Conservation (phyloP, 2,113 vertebrate genomes). For the Rhadina sibilatrix region DNA sequence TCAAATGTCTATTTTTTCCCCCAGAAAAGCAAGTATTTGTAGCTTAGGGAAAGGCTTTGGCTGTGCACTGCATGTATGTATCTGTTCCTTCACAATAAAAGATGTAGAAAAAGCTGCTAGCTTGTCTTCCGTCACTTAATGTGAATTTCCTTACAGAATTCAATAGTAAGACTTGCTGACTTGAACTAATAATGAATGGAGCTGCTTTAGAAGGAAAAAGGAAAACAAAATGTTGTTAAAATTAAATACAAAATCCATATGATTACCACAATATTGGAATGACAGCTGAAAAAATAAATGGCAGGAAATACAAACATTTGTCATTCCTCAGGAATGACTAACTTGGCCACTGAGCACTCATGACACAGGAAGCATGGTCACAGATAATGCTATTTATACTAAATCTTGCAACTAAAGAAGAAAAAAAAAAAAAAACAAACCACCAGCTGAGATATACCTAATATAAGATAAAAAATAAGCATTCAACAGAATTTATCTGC, state of each 20-base stretch:
- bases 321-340: not conserved
- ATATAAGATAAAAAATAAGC: not conserved
- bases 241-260: not conserved
- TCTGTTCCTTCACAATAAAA: constrained; percentile 30
- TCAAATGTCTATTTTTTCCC: not conserved
- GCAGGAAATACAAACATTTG: not conserved
- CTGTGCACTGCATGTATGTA: not conserved
- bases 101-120: constrained; percentile 4
- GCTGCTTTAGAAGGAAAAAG: not conserved
- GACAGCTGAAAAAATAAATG: not conserved
- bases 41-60: constrained; percentile 33
- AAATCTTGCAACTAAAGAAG: not conserved
- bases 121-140: constrained; percentile 15
- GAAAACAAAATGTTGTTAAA: not conserved
- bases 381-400: not conserved
- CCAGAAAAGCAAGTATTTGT: not conserved
- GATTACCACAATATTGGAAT: not conserved
- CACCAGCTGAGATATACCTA: accelerated
- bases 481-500: not conserved
- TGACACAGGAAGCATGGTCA: not conserved
- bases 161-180: constrained; percentile 30
- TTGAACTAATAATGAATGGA: not conserved
- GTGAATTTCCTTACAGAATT: constrained; percentile 46
- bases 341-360: not conserved
- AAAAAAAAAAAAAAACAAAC: not conserved